phyloP scores from a whole-genome alignment of 2,888 invertebrate genomes.

The Parnassius orleans region DNA sequence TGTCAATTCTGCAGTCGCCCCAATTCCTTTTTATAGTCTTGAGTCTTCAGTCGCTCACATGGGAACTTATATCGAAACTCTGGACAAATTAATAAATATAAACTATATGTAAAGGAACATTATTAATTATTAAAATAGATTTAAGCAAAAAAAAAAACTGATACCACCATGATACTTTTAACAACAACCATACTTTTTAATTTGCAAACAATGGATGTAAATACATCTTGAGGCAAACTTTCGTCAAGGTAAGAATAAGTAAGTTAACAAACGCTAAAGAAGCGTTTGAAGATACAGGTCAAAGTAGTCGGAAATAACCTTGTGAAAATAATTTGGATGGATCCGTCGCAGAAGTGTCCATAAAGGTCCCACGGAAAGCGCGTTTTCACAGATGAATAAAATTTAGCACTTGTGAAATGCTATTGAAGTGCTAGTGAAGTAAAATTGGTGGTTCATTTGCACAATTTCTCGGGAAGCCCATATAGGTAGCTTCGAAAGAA shows the following conservation, averaged over 20 bases:
- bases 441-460: too few relatives aligned
- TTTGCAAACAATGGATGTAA: slow-evolving; percentile 6
- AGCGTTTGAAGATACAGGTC: slow-evolving; percentile 20
- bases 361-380: slow-evolving; percentile 16
- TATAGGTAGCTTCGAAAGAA: too few relatives aligned
- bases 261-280: slow-evolving; percentile 8
- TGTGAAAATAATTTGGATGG: slow-evolving; percentile 22
- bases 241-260: slow-evolving; percentile 14
- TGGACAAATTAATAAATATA: too few relatives aligned
- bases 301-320: slow-evolving; percentile 23
- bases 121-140: too few relatives aligned
- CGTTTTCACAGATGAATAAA: slow-evolving; percentile 25
- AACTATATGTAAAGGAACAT: too few relatives aligned
- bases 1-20: background rate
- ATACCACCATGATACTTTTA: too few relatives aligned
- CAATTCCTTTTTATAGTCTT: slow-evolving; percentile 3
- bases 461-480: too few relatives aligned
- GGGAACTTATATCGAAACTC: background rate
- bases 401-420: slow-evolving; percentile 22
- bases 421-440: too few relatives aligned
- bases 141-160: too few relatives aligned
- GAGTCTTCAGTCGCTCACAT: slow-evolving; percentile 1
- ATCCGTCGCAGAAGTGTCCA: slow-evolving; percentile 17
- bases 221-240: slow-evolving; percentile 15
- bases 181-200: too few relatives aligned